Percentiles rank a stretch among this genome's conserved stretches.
Evolutionary conservation across 92 coral and sea anemone species (phyloP).

Genomic region (Phenganax stokvisi): DNA sequence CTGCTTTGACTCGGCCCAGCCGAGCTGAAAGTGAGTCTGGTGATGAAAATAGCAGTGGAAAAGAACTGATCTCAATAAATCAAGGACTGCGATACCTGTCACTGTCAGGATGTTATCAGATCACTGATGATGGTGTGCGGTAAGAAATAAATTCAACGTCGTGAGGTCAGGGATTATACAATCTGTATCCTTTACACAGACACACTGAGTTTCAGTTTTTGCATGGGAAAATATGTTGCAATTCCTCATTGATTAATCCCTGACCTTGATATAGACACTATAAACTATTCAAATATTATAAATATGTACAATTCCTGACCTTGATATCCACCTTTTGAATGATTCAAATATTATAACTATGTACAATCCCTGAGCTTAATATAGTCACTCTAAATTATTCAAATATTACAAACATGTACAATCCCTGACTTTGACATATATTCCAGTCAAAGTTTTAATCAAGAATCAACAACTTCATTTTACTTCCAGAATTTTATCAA

Average conservation of each 20-base stretch:
- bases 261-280: too few relatives aligned
- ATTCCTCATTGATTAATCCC: too few relatives aligned
- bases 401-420: neutral
- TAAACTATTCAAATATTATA: too few relatives aligned
- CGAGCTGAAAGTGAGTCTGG: conserved; percentile 36
- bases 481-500: conserved; percentile 64
- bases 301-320: neutral
- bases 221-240: too few relatives aligned
- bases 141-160: conserved; percentile 4
- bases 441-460: neutral
- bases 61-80: conserved; percentile 31
- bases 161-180: neutral
- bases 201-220: too few relatives aligned
- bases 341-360: neutral
- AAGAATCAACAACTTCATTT: neutral
- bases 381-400: too few relatives aligned
- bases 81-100: conserved; percentile 69
- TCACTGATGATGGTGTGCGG: conserved; percentile 89
- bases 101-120: conserved; percentile 87
- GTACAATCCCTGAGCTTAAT: too few relatives aligned
- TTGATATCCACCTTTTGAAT: neutral
- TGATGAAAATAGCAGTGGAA: conserved; percentile 17
- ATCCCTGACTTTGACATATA: neutral
- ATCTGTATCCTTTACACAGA: too few relatives aligned
- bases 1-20: conserved; percentile 57